Evolutionary conservation across 2,888 invertebrate species (phyloP).

Genomic region (Tridacna crocea): DNA sequence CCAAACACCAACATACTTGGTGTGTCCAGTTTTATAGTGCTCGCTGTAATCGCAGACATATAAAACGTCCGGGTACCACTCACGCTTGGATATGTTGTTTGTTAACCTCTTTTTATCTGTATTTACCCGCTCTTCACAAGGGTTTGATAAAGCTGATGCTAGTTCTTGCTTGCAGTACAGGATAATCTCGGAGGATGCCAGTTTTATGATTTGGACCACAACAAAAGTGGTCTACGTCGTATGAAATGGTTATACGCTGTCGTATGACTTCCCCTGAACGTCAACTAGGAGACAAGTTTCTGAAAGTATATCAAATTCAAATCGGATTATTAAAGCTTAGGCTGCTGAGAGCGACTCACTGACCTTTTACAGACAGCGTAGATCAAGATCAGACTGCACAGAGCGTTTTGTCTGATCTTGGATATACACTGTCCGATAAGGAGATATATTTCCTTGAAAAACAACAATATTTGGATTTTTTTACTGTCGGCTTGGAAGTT

Average conservation of each 20-base stretch:
- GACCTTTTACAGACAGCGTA: too few relatives aligned
- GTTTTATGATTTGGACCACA: slow-evolving; percentile 6
- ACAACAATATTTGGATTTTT: too few relatives aligned
- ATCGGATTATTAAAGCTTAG: background rate
- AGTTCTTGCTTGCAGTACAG: background rate
- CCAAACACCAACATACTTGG: slow-evolving; percentile 79
- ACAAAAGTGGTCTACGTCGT: background rate
- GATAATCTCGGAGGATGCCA: background rate
- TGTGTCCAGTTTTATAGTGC: slow-evolving; percentile 8
- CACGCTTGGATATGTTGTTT: background rate
- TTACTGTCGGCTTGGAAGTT: too few relatives aligned
- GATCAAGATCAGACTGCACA: too few relatives aligned
- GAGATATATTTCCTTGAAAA: too few relatives aligned
- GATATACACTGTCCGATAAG: too few relatives aligned
- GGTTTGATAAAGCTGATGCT: background rate
- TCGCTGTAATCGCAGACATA: slow-evolving; percentile 15
- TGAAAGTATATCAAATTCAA: slow-evolving; percentile 1
- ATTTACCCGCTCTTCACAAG: background rate
- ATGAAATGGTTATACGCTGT: background rate
- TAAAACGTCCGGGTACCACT: slow-evolving; percentile 3
- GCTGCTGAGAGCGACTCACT: background rate
- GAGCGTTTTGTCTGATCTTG: too few relatives aligned
- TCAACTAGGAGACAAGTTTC: slow-evolving; percentile 16
- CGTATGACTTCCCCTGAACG: background rate
- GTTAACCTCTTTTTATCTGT: background rate